Base-by-base conservation (phyloP, 1,140 invertebrate species). In the Ips nitidus region DNA sequence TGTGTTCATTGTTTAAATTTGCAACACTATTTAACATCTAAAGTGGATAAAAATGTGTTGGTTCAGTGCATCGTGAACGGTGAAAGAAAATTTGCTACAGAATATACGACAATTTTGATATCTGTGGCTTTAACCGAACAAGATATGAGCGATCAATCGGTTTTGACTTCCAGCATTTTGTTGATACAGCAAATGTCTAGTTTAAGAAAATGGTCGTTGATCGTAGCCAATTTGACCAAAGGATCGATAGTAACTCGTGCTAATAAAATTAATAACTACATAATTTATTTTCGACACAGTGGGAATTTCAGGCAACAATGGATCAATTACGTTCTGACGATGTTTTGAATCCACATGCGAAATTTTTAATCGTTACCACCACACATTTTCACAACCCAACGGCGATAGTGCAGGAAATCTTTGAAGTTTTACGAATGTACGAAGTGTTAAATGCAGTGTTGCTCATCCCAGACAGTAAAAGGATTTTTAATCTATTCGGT, bases 301-400 rank as follows among this genome's bases (percentile, higher is more conserved):
- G 43, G 52, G 73, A 72, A 43, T 36, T 68, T 2, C 40, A 6
- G 3, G n/a, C 58, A 47, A 71, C 57, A 55, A 66, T 74, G 3
- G 8, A 47, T 2, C 36, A 7, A 37, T 59, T 72, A 39, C 55
- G 4, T 37, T 55, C 59, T 2, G 6, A 57, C 3, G 38, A 60
- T 6, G 40, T 66, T n/a, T n/a, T 72, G 69, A 77, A 77, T 71
- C 73, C 76, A 0, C 76, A 76, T 47, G 76, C 75, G 7, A 71
- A 73, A 37, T 76, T 76, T 56, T 41, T 76, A 5, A 50, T 76
- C 8, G 61, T 76, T 6, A 71, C 76, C n/a, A 41, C 74, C 1
- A 69, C 50, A 1, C 6, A 7, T 2, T 75, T 73, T 52, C 37
- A 62, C 0, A 52, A 73, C 7, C 47, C 45, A 5, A 38, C 5